These are phyloP conservation scores for Dasyprocta punctata DNA, from an alignment of 2,113 vertebrate species.

Conservation along the genomic window DNA sequence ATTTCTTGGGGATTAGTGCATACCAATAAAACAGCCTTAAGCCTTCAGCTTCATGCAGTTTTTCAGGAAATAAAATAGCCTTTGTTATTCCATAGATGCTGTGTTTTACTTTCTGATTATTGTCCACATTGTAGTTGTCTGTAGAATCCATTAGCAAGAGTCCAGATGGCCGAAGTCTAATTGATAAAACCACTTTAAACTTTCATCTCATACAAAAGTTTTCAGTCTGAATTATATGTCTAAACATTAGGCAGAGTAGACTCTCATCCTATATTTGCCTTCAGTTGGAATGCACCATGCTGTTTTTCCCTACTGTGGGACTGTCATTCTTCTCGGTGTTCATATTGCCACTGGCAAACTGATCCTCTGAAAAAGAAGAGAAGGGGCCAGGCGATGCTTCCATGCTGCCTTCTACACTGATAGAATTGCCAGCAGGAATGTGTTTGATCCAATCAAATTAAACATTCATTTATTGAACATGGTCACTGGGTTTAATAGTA, in stretches of 20 bases:
- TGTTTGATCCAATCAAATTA: constrained; percentile 46
- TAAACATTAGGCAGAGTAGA: neutral
- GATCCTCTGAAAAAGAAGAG: neutral
- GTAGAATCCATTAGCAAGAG: neutral
- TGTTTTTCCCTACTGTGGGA: neutral
- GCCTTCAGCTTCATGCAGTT: constrained; percentile 31
- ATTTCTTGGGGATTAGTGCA: constrained; percentile 58
- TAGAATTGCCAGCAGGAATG: constrained; percentile 8
- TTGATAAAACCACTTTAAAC: constrained; percentile 36
- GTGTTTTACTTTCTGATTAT: constrained; percentile 48
- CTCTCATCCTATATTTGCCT: neutral
- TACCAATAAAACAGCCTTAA: constrained; percentile 39
- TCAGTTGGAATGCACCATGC: neutral
- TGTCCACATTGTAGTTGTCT: neutral
- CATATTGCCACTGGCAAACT: constrained; percentile 39
- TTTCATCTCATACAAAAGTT: constrained; percentile 3
- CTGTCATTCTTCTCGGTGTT: constrained; percentile 18
- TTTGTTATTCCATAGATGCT: constrained; percentile 43
- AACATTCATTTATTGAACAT: constrained; percentile 48
- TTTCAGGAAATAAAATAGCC: constrained; percentile 37
- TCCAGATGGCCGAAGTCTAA: constrained; percentile 47
- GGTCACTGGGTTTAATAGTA: constrained; percentile 30
- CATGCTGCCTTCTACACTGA: constrained; percentile 34
- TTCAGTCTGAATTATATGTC: constrained; percentile 15
- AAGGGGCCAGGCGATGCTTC: neutral